Evolutionary conservation across 2,797 vertebrate genomes (phyloP).

Genomic region (Sebastes itinus): DNA sequence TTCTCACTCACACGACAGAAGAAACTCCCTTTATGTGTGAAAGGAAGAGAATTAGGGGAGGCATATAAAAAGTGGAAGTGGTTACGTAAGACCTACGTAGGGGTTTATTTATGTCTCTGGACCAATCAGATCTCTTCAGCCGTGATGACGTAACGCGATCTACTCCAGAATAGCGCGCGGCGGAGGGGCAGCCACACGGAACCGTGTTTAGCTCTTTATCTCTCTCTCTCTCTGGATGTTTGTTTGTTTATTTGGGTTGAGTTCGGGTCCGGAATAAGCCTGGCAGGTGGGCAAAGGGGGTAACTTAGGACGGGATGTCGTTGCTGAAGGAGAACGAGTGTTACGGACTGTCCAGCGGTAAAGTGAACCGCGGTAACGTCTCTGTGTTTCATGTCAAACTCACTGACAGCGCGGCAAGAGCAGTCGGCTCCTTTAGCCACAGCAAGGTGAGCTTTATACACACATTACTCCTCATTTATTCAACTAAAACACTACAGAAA

Average conservation of each 20-base stretch:
- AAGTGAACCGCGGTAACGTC: conserved; percentile 82
- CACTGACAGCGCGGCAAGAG: conserved; percentile 91
- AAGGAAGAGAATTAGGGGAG: neutral
- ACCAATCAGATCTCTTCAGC: conserved; percentile 60
- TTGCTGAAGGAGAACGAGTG: conserved; percentile 86
- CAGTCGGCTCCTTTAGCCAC: conserved; percentile 86
- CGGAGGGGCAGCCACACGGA: conserved; percentile 35
- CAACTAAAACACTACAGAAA: neutral
- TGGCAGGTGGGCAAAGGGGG: neutral
- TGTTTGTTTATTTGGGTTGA: conserved; percentile 5
- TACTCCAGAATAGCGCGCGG: conserved; percentile 71
- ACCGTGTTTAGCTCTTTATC: neutral
- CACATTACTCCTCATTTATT: neutral
- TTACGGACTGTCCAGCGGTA: conserved; percentile 88
- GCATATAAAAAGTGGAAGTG: conserved; percentile 6
- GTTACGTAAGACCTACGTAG: conserved; percentile 61
- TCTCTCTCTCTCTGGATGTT: conserved; percentile 25
- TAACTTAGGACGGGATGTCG: conserved; percentile 81
- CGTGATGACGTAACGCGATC: conserved; percentile 71
- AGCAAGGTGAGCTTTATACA: conserved; percentile 79
- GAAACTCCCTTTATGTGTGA: too few relatives aligned
- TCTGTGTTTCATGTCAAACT: conserved; percentile 94
- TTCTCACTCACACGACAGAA: too few relatives aligned
- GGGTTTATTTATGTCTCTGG: conserved; percentile 55
- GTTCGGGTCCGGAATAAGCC: neutral